Evolutionary conservation across 2,113 vertebrate genomes (phyloP), one percentile per base, ranked within the genome.

Genomic region (Variabilichromis moorii): DNA sequence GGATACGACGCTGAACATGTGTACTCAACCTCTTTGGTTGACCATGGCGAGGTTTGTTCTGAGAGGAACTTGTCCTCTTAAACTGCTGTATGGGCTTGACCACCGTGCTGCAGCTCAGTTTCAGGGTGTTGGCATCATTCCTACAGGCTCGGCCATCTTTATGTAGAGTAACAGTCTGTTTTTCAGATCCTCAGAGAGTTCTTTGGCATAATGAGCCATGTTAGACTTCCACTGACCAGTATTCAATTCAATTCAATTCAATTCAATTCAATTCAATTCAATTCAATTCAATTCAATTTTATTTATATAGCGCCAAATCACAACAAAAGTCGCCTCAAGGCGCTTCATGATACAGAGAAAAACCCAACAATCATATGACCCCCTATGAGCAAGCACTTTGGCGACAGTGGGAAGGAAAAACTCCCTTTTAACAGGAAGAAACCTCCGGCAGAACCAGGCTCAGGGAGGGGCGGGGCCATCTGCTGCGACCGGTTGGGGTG

Each of bases 401-500:
- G 42, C 0, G 42, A 45, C 13, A 42, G 40, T 40, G 37, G 35
- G 10, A 40, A 40, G 37, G 10, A 11, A 40, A 40, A 40, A 5
- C 37, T 40, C 37, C 37, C 37, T 40, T 40, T 40, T 40, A 40
- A 40, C 37, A 40, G 37, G 37, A 11, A 40, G 13, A 45, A 45
- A 45, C 42, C 12, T 45, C 13, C 6, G 0, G 0, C 42, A 42
- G 40, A 42, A 42, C 40, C 40, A 42, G 40, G 40, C 40, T 42
- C 40, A 42, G 40, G 40, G 40, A 42, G 40, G 40, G 12, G 40
- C 40, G 10, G 37, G 11, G 11, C 40, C 40, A 42, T 42, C 40
- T 13, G 11, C 40, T 42, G 40, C 0, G 0, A 42, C 0, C 0
- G 5, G 3, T 42, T 42, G 11, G 40, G 11, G 5, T 1, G 11